These are phyloP conservation scores for Drosophila repletoides DNA, from an alignment of 1,140 invertebrate species.

Conservation along the genomic window DNA sequence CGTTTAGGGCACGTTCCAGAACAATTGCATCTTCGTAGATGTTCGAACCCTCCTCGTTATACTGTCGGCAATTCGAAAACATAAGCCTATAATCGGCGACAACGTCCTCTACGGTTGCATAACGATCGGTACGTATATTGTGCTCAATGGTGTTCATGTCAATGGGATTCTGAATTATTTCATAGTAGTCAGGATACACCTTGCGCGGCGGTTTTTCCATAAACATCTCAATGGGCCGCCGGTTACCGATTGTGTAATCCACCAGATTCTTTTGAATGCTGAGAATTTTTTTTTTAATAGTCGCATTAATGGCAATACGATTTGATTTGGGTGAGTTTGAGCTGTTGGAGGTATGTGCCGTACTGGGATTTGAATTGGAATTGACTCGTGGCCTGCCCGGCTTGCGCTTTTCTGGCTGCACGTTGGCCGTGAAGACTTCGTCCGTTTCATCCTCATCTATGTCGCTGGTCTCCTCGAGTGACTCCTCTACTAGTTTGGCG, in stretches of 20 bases:
- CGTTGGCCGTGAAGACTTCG: slow-evolving; percentile 43
- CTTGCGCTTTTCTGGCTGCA: slow-evolving; percentile 70
- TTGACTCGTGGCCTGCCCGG: slow-evolving; percentile 80
- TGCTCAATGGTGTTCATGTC: slow-evolving; percentile 96
- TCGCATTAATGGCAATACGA: slow-evolving; percentile 73
- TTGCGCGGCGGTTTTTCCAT: slow-evolving; percentile 98
- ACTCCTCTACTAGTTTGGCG: slow-evolving; percentile 76
- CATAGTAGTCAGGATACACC: slow-evolving; percentile 97
- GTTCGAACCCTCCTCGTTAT: slow-evolving; percentile 97
- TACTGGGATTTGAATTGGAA: slow-evolving; percentile 83
- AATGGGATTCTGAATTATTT: slow-evolving; percentile 96
- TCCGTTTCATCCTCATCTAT: slow-evolving; percentile 67
- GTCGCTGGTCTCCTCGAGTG: slow-evolving; percentile 72
- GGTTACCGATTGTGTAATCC: slow-evolving; percentile 90
- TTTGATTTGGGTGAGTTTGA: slow-evolving; percentile 70
- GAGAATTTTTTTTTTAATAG: slow-evolving; percentile 89
- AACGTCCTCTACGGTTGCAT: slow-evolving; percentile 85
- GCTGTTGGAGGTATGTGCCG: slow-evolving; percentile 82
- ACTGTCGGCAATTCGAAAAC: slow-evolving; percentile 97
- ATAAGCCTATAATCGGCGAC: slow-evolving; percentile 89
- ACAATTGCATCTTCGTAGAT: slow-evolving; percentile 97
- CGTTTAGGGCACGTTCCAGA: slow-evolving; percentile 92
- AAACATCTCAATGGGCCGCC: slow-evolving; percentile 94
- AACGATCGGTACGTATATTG: slow-evolving; percentile 91
- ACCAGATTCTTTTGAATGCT: slow-evolving; percentile 89